A percentile compares a stretch with the other conserved stretches of the same genome.
Evolutionary conservation across 2,888 invertebrate species (phyloP).

Genomic region (Melanchra persicariae): DNA sequence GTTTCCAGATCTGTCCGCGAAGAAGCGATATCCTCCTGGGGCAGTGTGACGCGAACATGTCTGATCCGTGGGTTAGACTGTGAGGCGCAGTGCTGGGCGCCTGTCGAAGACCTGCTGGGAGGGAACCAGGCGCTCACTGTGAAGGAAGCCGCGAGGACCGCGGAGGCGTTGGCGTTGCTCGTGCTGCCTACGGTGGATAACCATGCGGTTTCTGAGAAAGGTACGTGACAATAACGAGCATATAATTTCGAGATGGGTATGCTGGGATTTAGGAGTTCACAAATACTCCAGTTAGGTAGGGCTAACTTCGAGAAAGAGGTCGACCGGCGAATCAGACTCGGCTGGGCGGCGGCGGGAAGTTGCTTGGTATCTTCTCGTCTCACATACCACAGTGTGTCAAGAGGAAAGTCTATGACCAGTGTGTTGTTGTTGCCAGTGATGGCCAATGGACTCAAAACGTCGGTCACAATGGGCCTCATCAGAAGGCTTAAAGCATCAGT

Average conservation of each 20-base stretch:
- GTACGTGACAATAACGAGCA: conserved; percentile 62
- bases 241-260: neutral
- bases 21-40: conserved; percentile 83
- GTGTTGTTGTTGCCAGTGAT: too few species aligned
- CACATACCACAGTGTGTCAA: too few species aligned
- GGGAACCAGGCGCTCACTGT: conserved; percentile 57
- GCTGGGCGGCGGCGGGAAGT: too few species aligned
- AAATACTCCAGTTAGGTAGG: neutral
- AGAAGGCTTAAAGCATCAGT: too few species aligned
- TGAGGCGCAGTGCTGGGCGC: conserved; percentile 78
- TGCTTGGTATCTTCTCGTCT: too few species aligned
- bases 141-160: conserved; percentile 75
- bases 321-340: too few species aligned
- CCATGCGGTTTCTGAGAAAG: conserved; percentile 80
- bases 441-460: too few species aligned
- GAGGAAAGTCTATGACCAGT: too few species aligned
- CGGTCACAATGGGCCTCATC: too few species aligned
- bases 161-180: conserved; percentile 81
- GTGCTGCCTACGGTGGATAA: conserved; percentile 81
- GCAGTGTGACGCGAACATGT: conserved; percentile 78
- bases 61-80: conserved; percentile 72
- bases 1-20: conserved; percentile 81
- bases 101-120: conserved; percentile 72
- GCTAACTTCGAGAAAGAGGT: too few species aligned
- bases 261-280: neutral